phyloP scores from a whole-genome alignment of 1,140 invertebrate genomes.

The Cephus cinctus region DNA sequence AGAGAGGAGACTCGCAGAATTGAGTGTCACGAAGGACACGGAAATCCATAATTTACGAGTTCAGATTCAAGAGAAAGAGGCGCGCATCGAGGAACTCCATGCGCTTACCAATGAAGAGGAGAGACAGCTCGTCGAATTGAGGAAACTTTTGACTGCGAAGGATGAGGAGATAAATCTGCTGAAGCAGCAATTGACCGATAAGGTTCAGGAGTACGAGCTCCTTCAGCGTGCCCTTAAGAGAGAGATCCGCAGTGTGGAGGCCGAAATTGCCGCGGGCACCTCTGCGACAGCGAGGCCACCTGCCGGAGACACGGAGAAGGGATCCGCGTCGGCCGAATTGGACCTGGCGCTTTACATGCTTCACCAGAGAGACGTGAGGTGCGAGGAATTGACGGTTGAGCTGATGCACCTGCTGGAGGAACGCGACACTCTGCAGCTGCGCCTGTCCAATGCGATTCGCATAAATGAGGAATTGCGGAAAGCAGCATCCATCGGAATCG shows the following conservation, averaged over 20 bases:
- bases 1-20: slow-evolving; percentile 35
- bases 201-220: slow-evolving; percentile 59
- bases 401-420: slow-evolving; percentile 81
- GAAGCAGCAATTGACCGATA: slow-evolving; percentile 64
- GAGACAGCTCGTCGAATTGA: slow-evolving; percentile 52
- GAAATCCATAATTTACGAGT: slow-evolving; percentile 44
- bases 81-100: slow-evolving; percentile 55
- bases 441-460: slow-evolving; percentile 75
- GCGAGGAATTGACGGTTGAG: slow-evolving; percentile 85
- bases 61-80: slow-evolving; percentile 37
- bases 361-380: slow-evolving; percentile 82
- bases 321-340: slow-evolving; percentile 58
- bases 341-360: slow-evolving; percentile 83
- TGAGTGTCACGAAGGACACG: slow-evolving; percentile 41
- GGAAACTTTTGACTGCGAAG: slow-evolving; percentile 62
- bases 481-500: background rate
- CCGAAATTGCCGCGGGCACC: background rate
- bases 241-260: slow-evolving; percentile 21
- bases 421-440: slow-evolving; percentile 77
- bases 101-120: slow-evolving; percentile 58
- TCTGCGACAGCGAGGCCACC: slow-evolving; percentile 16
- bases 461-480: slow-evolving; percentile 62
- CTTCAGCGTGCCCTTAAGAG: slow-evolving; percentile 35
- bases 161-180: slow-evolving; percentile 68
- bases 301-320: background rate